Evolutionary conservation across 2,113 vertebrate genomes (phyloP).

Genomic region (Laterallus jamaicensis): DNA sequence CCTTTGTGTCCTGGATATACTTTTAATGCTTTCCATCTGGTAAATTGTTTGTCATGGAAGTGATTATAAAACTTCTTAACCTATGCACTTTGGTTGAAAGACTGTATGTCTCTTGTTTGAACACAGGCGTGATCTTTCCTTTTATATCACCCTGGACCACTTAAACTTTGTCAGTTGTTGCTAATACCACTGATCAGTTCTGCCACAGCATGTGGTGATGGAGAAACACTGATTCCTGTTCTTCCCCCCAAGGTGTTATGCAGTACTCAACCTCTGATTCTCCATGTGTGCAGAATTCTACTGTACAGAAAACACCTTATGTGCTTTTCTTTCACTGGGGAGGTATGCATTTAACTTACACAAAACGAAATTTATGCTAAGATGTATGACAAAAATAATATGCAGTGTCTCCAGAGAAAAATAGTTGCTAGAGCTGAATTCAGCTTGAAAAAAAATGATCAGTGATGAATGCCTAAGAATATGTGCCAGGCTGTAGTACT

Average conservation of each 20-base stretch:
- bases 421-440: neutral
- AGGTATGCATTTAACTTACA: neutral
- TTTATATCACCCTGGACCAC: neutral
- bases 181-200: neutral
- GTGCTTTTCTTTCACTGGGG: neutral
- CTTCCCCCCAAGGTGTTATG: neutral
- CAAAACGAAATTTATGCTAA: neutral
- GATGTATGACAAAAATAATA: neutral
- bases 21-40: neutral
- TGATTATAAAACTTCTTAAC: neutral
- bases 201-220: neutral
- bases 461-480: neutral
- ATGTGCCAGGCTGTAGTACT: neutral
- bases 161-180: neutral
- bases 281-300: neutral
- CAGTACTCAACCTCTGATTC: neutral
- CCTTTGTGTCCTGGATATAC: neutral
- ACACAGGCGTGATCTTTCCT: neutral
- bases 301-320: neutral
- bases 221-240: neutral
- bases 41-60: neutral
- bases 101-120: neutral
- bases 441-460: neutral
- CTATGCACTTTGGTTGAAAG: neutral
- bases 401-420: neutral